Conservation (phyloP, 2,113 vertebrate species). For the Prolemur simus region DNA sequence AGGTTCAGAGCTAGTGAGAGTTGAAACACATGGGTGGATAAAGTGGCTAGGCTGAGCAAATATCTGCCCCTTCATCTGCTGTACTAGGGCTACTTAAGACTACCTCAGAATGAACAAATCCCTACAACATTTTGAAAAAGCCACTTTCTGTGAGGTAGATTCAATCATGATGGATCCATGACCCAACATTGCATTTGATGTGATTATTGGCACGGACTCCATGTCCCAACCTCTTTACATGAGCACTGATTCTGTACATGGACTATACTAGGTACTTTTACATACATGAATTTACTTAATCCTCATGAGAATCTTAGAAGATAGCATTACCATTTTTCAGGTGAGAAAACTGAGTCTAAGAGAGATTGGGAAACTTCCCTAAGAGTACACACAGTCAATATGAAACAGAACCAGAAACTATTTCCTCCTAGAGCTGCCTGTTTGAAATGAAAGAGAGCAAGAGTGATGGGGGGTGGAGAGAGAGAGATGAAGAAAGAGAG, state of each 20-base stretch:
- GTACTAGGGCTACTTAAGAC: not conserved
- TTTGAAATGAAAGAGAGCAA: not conserved
- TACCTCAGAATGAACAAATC: not conserved
- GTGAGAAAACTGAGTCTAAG: not conserved
- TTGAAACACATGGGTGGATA: not conserved
- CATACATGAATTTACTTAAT: not conserved
- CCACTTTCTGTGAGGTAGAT: not conserved
- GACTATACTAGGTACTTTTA: not conserved
- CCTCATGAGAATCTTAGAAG: not conserved
- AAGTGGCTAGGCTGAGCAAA: slow-evolving; percentile 15
- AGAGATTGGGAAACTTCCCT: not conserved
- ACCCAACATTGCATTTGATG: not conserved
- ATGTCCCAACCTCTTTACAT: not conserved
- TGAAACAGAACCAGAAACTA: not conserved
- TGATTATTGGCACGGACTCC: not conserved
- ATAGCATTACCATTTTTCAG: not conserved
- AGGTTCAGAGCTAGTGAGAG: not conserved
- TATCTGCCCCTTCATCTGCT: not conserved
- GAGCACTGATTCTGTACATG: not conserved
- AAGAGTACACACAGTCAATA: not conserved
- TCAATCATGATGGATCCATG: not conserved
- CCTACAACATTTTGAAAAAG: not conserved
- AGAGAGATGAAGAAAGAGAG: not conserved
- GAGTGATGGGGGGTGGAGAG: not conserved
- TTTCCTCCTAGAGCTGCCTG: not conserved